Base-by-base conservation (phyloP, 2,797 vertebrate species). In the Valencia hispanica region DNA sequence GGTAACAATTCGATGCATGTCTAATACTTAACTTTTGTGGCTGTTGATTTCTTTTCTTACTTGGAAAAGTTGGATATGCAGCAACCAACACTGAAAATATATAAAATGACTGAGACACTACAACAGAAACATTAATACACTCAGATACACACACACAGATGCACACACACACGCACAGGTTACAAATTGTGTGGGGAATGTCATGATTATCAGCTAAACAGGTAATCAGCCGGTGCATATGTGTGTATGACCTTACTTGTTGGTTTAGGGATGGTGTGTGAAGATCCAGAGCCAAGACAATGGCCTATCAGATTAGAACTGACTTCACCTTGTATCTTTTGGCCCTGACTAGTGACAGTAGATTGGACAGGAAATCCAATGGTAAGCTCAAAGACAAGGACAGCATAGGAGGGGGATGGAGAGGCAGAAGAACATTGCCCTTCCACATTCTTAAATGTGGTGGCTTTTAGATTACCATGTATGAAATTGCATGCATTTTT, bases 261-360 rank as follows among this genome's bases (percentile, higher is more conserved):
- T 53, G 57, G 74, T 55, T 59, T 70, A 79, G 77, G 73, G 59
- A 74, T 50, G 55, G 65, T 72, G 68, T 74, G 65, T 50, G 77
- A 74, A 80, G 83, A 93, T 85, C 80, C 75, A 79, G 84, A 90
- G 84, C 77, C 84, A 96, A 97, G 96, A 95, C 96, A 97, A 97
- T 96, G 91, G 95, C 75, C 84, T 94, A 95, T 96, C 95, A 96
- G 96, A 97, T 96, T 96, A 96, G 95, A 97, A 96, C 93, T 93
- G 96, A 97, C 96, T 97, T 96, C 96, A 96, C 93, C 96, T 96
- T 97, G 96, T 97, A 96, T 97, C 96, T 96, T 95, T 94, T 94
- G 95, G 76, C 94, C 93, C 95, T 87, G 81, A 86, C 84, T 83
- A 88, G 93, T 91, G 86, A 95, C 96, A 96, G 96, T 95, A 96